Base-by-base conservation (phyloP, 2,797 vertebrate genomes). In the Rhodeus uyekii region DNA sequence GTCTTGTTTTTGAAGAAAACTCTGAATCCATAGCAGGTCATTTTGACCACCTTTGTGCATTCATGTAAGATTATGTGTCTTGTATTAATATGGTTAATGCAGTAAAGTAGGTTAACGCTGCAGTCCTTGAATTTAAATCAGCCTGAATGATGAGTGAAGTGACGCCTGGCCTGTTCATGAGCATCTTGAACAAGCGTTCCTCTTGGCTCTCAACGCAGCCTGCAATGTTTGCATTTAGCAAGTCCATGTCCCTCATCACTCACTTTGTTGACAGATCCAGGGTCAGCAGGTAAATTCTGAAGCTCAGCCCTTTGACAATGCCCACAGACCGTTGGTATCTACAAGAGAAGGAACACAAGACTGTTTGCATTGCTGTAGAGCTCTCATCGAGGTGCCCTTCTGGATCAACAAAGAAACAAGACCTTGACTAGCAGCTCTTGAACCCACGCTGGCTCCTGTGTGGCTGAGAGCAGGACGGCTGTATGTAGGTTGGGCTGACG, bases 351-450 rank as follows among this genome's bases (percentile, higher is more conserved):
- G 76, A 87, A 87, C 86, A 83, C 78, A 83, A n/a, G 80, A 85
- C 73, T 85, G 82, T 88, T 87, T 89, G 85, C 83, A 75, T 74
- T 83, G 14, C 87, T 80, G 80, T 80, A 77, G 76, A 84, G 81
- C 78, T 71, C 75, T 88, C 71, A 77, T 69, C 75, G 68, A 81
- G 65, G 67, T 77, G 74, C 67, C 79, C 84, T 81, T 73, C 81
- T 86, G 72, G 83, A 83, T 87, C 84, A 89, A 87, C 83, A 86
- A 83, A 81, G 78, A 72, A 87, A 85, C 80, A 82, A 69, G 85
- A 85, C 83, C 87, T 73, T 77, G 72, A 84, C 83, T 80, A 67
- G n/a, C 60, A 83, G 85, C 88, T 87, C 86, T 86, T 89, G 87
- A 89, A 87, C 87, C 80, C 44, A 73, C 48, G 72, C 84, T 78